These are phyloP conservation scores for Zaprionus ghesquierei DNA, from an alignment of 1,140 invertebrate genomes.

Conservation along the genomic window DNA sequence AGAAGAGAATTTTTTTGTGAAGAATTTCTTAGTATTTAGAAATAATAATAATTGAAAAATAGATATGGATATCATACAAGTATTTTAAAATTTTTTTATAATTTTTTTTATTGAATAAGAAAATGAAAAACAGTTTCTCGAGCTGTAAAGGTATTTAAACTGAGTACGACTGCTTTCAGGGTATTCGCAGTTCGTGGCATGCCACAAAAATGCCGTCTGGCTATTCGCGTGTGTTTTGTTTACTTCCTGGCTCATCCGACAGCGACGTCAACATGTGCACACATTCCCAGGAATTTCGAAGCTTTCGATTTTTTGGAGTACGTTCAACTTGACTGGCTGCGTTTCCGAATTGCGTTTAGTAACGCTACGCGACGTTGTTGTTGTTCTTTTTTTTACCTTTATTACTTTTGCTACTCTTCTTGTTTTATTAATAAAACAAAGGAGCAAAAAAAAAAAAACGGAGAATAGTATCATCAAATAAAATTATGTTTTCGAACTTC, in stretches of 20 bases:
- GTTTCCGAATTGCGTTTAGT: constrained; percentile 65
- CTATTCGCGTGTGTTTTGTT: constrained; percentile 52
- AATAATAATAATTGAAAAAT: no score
- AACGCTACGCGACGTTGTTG: constrained; percentile 26
- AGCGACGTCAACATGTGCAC: constrained; percentile 50
- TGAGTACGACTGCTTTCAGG: neutral
- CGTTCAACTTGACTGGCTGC: constrained; percentile 75
- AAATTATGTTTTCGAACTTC: constrained; percentile 79
- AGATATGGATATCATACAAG: no score
- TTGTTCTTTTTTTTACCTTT: constrained; percentile 8
- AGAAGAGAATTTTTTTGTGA: no score
- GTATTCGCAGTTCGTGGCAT: constrained; percentile 1
- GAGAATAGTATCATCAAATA: constrained; percentile 49
- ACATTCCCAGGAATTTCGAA: constrained; percentile 66
- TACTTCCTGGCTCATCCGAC: constrained; percentile 73
- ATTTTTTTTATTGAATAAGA: no score
- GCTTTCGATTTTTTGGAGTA: constrained; percentile 62
- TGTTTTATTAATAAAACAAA: constrained; percentile 50
- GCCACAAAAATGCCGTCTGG: neutral
- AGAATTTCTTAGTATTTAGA: no score
- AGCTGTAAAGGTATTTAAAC: no score
- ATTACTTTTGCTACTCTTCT: constrained; percentile 5
- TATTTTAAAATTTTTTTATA: no score
- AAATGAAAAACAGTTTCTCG: neutral
- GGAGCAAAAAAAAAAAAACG: neutral